A percentile compares a stretch with the other conserved stretches of the same genome.
Evolutionary conservation across 2,113 vertebrate genomes (phyloP).

Genomic region (Hypocryptadius cinnamomeus): DNA sequence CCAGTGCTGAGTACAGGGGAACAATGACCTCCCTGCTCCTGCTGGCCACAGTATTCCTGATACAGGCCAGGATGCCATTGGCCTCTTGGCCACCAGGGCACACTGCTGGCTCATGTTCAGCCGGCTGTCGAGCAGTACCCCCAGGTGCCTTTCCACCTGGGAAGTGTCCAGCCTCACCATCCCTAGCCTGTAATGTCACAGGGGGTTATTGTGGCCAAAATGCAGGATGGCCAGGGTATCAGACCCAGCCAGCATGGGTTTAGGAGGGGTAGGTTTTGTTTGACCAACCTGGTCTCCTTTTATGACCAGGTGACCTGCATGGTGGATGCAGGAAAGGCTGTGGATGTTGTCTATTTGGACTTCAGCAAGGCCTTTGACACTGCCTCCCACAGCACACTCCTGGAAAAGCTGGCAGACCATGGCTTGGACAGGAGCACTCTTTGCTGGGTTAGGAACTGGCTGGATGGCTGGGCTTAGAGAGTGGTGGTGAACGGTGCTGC

Average conservation of each 20-base stretch:
- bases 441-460: background rate
- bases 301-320: background rate
- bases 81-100: too few species aligned
- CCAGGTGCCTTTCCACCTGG: background rate
- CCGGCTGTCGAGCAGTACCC: fast-evolving
- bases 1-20: background rate
- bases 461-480: background rate
- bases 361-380: background rate
- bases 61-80: background rate
- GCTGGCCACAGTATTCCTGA: background rate
- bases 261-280: background rate
- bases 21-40: background rate
- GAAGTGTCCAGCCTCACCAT: background rate
- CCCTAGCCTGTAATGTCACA: fast-evolving
- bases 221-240: background rate
- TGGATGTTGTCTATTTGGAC: background rate
- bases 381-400: background rate
- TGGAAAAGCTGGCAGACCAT: background rate
- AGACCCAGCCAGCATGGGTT: background rate
- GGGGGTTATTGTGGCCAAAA: background rate
- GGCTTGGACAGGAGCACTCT: background rate
- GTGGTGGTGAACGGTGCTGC: background rate
- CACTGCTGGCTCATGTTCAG: background rate
- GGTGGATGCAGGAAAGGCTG: background rate
- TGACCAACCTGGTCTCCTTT: background rate